Evolutionary conservation across 1,140 invertebrate species (phyloP).

Genomic region (Panagrolaimus sp.): DNA sequence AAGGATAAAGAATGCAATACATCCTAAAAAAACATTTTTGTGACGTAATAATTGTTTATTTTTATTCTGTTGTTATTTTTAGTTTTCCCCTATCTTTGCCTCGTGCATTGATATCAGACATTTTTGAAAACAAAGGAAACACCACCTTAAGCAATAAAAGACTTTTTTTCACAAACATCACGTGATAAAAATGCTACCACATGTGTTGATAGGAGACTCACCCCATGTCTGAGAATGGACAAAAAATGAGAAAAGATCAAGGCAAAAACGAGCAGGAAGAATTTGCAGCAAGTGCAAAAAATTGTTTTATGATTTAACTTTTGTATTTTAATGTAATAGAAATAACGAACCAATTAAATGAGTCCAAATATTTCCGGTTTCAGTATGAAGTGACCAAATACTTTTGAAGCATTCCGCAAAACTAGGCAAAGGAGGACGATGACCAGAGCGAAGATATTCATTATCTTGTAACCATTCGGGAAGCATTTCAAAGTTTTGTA

Average conservation of each 20-base stretch:
- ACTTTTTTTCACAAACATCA: not conserved
- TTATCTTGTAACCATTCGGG: conserved; percentile 97
- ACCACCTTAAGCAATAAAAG: no score
- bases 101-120: no score
- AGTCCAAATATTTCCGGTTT: conserved; percentile 98
- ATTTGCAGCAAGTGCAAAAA: not conserved
- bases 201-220: not conserved
- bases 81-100: no score
- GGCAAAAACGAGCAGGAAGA: not conserved
- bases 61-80: no score
- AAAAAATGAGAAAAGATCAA: not conserved
- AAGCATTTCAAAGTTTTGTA: conserved; percentile 62
- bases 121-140: no score
- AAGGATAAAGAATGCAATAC: conserved; percentile 73
- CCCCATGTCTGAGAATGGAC: not conserved
- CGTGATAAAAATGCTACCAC: not conserved
- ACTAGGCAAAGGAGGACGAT: conserved; percentile 88
- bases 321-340: conserved; percentile 3
- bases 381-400: conserved; percentile 76
- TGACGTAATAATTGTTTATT: not conserved
- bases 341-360: conserved; percentile 69
- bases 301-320: not conserved
- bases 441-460: conserved; percentile 88
- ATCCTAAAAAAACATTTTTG: conserved; percentile 60
- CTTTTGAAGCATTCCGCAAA: conserved; percentile 93